A percentile compares a stretch with the other conserved stretches of the same genome.
phyloP scores from a whole-genome alignment of 2,797 vertebrate species.

The Apodemus agrarius region DNA sequence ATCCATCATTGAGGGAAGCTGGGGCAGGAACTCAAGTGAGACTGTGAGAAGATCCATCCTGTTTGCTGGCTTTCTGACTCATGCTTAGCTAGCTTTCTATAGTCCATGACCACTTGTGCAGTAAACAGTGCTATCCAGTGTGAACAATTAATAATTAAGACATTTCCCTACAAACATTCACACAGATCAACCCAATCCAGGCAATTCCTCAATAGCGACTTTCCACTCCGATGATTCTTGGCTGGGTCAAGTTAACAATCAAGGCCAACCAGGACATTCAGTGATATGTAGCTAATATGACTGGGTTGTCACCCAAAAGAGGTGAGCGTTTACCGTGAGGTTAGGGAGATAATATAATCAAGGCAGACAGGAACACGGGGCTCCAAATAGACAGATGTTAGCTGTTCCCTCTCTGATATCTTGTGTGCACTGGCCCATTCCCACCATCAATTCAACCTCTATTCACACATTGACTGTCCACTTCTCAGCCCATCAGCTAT shows the following conservation, averaged over 20 bases:
- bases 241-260: neutral
- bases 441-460: fast-evolving
- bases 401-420: neutral
- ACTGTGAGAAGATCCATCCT: neutral
- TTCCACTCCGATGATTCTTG: neutral
- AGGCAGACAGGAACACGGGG: neutral
- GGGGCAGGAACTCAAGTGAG: neutral
- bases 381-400: neutral
- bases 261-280: too few relatives aligned
- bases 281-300: fast-evolving
- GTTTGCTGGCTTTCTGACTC: neutral
- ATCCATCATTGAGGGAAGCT: neutral
- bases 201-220: neutral
- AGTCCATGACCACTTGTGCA: neutral
- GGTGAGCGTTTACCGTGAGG: fast-evolving
- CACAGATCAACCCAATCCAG: neutral
- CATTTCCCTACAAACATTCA: neutral
- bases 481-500: neutral
- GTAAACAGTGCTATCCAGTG: neutral
- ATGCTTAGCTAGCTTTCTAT: neutral
- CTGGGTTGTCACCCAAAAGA: fast-evolving
- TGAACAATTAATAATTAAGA: neutral
- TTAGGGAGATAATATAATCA: fast-evolving
- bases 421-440: neutral
- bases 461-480: neutral